phyloP scores from a whole-genome alignment of 1,140 invertebrate species.

The Euwallacea fornicatus region DNA sequence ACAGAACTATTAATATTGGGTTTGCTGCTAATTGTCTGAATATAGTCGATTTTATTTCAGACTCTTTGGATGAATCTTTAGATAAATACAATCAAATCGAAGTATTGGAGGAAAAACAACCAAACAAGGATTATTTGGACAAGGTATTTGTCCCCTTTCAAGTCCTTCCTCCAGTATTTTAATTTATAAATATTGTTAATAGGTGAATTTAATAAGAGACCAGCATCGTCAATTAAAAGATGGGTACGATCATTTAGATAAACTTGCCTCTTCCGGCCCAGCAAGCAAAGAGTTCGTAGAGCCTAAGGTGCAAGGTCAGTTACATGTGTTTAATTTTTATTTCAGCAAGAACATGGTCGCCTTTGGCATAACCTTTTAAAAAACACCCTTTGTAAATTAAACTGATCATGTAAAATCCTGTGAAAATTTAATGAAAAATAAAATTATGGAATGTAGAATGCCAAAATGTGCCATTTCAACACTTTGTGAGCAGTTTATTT shows the following conservation, averaged over 20 bases:
- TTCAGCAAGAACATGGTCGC: background rate
- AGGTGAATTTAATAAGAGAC: slow-evolving; percentile 69
- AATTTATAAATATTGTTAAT: background rate
- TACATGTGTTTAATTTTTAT: background rate
- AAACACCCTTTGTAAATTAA: too few relatives aligned
- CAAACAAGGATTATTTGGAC: slow-evolving; percentile 63
- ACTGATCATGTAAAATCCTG: too few relatives aligned
- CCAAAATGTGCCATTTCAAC: background rate
- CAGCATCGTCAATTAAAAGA: slow-evolving; percentile 78
- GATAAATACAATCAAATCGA: slow-evolving; percentile 61
- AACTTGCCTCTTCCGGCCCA: slow-evolving; percentile 71
- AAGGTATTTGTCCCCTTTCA: slow-evolving; percentile 51
- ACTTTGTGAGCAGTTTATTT: background rate
- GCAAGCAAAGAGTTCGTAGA: slow-evolving; percentile 85
- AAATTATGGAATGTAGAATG: too few relatives aligned
- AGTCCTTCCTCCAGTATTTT: background rate
- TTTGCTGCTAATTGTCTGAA: background rate
- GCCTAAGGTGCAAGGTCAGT: slow-evolving; percentile 74
- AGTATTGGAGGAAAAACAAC: slow-evolving; percentile 66
- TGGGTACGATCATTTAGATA: slow-evolving; percentile 77
- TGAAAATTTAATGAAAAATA: too few relatives aligned
- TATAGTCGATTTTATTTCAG: slow-evolving; percentile 44
- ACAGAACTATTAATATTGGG: too few relatives aligned
- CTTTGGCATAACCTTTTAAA: too few relatives aligned
- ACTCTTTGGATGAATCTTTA: slow-evolving; percentile 58